A percentile compares a stretch with the other conserved stretches of the same genome.
Evolutionary conservation across 2,113 vertebrate species (phyloP).

Genomic region (Saguinus midas): DNA sequence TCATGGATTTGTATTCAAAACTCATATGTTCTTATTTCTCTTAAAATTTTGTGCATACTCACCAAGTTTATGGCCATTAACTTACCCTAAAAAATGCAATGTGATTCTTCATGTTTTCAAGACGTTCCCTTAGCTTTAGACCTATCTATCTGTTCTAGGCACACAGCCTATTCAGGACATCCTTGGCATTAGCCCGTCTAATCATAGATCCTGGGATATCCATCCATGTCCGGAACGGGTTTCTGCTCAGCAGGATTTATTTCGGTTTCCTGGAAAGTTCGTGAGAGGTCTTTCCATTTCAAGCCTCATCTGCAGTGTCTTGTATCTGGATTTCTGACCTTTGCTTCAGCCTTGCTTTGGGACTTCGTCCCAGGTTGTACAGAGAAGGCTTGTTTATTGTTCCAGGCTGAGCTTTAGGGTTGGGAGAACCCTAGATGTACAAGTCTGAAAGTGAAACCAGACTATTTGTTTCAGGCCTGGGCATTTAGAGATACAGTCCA

Average conservation of each 20-base stretch:
- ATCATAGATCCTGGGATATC: not conserved
- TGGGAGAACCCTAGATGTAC: not conserved
- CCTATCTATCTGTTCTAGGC: not conserved
- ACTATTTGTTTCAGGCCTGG: not conserved
- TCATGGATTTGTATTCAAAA: not conserved
- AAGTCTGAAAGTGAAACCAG: not conserved
- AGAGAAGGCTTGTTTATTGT: not conserved
- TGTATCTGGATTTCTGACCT: not conserved
- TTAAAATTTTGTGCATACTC: not conserved
- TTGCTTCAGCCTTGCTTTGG: not conserved
- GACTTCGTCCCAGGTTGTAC: not conserved
- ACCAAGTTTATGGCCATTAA: not conserved
- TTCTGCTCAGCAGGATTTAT: not conserved
- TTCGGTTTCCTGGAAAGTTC: not conserved
- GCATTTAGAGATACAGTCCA: not conserved
- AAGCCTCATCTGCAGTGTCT: not conserved
- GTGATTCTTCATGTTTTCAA: not conserved
- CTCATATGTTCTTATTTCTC: not conserved
- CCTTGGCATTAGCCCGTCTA: not conserved
- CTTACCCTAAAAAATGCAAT: not conserved
- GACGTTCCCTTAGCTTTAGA: not conserved
- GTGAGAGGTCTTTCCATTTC: not conserved
- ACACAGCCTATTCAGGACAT: not conserved
- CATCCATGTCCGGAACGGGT: accelerated
- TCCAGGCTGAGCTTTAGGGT: not conserved